These are phyloP conservation scores for Brachynemurus nebulosus DNA, from an alignment of 2,888 invertebrate genomes.

Conservation along the genomic window DNA sequence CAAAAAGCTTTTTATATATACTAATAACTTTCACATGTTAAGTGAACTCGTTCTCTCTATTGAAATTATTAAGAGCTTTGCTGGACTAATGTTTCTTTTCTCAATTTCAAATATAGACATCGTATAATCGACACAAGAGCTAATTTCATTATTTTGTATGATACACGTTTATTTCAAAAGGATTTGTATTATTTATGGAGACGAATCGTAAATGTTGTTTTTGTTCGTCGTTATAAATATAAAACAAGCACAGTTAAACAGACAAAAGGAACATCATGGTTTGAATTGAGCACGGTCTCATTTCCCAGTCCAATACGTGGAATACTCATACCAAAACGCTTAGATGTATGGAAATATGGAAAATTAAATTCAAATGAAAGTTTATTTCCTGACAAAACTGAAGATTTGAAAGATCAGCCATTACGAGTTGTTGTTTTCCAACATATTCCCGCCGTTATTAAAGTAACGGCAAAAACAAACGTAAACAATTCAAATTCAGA, in stretches of 20 bases:
- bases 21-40: no score
- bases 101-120: conserved; percentile 41
- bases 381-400: conserved; percentile 44
- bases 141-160: conserved; percentile 56
- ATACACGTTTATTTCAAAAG: conserved; percentile 48
- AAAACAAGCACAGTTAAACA: conserved; percentile 8
- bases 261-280: conserved; percentile 35
- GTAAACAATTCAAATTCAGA: conserved; percentile 20
- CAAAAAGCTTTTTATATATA: no score
- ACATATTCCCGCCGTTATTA: conserved; percentile 51
- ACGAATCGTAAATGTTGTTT: conserved; percentile 58
- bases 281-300: conserved; percentile 56
- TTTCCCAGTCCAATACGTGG: conserved; percentile 49
- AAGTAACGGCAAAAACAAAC: conserved; percentile 30
- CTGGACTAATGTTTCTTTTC: no score
- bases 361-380: conserved; percentile 39
- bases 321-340: conserved; percentile 42
- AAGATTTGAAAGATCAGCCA: conserved; percentile 41
- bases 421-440: conserved; percentile 49
- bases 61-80: no score
- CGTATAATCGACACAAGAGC: conserved; percentile 56
- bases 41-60: no score
- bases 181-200: conserved; percentile 63
- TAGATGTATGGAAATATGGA: conserved; percentile 53
- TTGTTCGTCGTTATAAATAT: conserved; percentile 37